Base-by-base conservation (phyloP, 1,140 invertebrate genomes). In the Anoplophora glabripennis region DNA sequence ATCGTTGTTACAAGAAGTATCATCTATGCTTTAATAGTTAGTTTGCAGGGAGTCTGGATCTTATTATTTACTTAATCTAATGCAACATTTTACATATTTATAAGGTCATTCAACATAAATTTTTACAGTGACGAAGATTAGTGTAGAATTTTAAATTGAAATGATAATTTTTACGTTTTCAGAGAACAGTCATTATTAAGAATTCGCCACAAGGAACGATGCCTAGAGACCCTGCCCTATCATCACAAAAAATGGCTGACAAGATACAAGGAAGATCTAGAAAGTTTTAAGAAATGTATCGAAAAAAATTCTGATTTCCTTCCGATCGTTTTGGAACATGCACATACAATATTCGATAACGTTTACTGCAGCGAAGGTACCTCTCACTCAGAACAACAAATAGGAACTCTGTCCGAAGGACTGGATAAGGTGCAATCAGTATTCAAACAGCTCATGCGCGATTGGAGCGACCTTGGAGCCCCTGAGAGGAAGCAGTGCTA, bases 371-470 rank as follows among this genome's bases (percentile, higher is more conserved):
- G 64, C 41, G 67, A 72, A 12, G 63, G 58, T 11, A 57, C 67
- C 5, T 52, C 73, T 47, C 73, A 78, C 53, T 72, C 73, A 10
- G 71, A 74, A 57, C 63, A 66, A 52, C 57, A 70, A 53, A 66
- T 71, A 37, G 60, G 72, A 34, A 66, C 65, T 11, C 51, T 76
- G 14, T 56, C 69, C 10, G 69, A 78, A 57, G 89, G 89, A 89
- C 51, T 47, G 8, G 45, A 51, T 21, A 49, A 51, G 33, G 91
- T 97, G 3, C 90, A 94, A 73, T 90, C 91, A 21, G 93, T 94
- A 4, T 79, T 99, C 57, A 97, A 97, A 75, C 94, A 98, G 73
- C 85, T 99, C 71, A 91, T 94, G 4, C 79, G 97, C 17, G 97
- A 99, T 77, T 99, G 97, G 97, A 94, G 92, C 69, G 74, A 78